Base-by-base conservation (phyloP, 2,888 invertebrate genomes). In the Sinelater perroti region DNA sequence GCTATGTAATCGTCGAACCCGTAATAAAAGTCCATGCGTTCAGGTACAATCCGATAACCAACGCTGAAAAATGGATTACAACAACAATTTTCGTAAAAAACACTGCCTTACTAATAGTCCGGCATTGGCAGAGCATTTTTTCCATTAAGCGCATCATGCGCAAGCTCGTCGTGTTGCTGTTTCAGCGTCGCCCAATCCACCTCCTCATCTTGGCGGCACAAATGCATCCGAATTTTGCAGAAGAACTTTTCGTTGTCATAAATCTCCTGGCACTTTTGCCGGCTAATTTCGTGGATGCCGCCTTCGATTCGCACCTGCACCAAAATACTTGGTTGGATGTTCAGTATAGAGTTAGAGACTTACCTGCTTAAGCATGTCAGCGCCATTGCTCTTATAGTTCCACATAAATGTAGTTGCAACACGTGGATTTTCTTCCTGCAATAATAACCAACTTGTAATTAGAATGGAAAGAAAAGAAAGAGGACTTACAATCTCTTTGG, bases 281-380 rank as follows among this genome's bases (percentile, higher is more conserved):
- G 61, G 1, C 70, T 62, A 33, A 82, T 64, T 59, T 72, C 69
- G 26, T 73, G 67, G 10, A 79, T 72, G 1, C 52, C 60, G 6
- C 83, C 82, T 62, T 80, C 79, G 11, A 81, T 69, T 61, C 82
- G 72, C 3, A 81, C 78, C 81, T 83, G 31, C 36, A 44, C 44
- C n/a, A n/a, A 11, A 21, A 28, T 28, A 2, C 28, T 8, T 28
- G 26, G 26, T 26, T 3, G 26, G 2, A 26, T n/a, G 5, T 26
- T 2, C 4, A n/a, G n/a, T 3, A 11, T n/a, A 30, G 11, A 30
- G 11, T 24, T 30, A 30, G n/a, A 30, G 30, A n/a, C 36, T 60
- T 63, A 75, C 74, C 70, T 75, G 75, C 62, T 67, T 66, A 1
- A 64, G 46, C 7, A 71, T 64, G 18, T 56, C 44, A 13, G 62